These are phyloP conservation scores for Theretra japonica DNA, from an alignment of 2,888 invertebrate genomes.

Conservation along the genomic window DNA sequence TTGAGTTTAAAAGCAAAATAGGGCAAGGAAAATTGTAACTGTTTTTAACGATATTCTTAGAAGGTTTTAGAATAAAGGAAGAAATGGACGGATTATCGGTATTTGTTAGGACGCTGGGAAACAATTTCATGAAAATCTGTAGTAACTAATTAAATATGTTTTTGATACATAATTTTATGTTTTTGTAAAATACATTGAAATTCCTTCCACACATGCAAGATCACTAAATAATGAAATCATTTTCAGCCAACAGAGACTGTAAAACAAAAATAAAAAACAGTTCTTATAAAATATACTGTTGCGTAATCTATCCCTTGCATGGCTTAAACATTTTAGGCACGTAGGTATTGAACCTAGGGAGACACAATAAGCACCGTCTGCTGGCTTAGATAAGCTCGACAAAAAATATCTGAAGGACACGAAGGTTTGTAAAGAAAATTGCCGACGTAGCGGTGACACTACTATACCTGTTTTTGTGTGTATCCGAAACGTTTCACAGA, in stretches of 20 bases:
- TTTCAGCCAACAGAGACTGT: too few relatives aligned
- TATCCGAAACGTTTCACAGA: neutral
- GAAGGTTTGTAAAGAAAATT: constrained; percentile 15
- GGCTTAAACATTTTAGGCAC: constrained; percentile 5
- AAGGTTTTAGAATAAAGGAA: neutral
- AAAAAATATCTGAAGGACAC: constrained; percentile 10
- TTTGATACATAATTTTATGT: too few relatives aligned
- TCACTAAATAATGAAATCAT: neutral
- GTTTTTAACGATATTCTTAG: neutral
- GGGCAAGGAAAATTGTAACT: neutral
- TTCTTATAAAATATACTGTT: neutral
- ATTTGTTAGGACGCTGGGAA: neutral
- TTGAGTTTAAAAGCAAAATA: neutral
- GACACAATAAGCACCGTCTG: constrained; percentile 3
- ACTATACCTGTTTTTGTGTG: neutral
- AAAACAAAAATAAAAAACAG: neutral
- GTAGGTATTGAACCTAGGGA: constrained; percentile 5
- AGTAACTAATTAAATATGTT: too few relatives aligned
- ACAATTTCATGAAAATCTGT: too few relatives aligned
- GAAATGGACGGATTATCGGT: neutral
- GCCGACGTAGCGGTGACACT: neutral
- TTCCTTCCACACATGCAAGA: neutral
- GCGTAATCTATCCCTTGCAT: neutral
- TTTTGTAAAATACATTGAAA: neutral
- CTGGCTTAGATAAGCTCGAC: constrained; percentile 14